phyloP scores from a whole-genome alignment of 2,113 vertebrate genomes.

The Peromyscus californicus region DNA sequence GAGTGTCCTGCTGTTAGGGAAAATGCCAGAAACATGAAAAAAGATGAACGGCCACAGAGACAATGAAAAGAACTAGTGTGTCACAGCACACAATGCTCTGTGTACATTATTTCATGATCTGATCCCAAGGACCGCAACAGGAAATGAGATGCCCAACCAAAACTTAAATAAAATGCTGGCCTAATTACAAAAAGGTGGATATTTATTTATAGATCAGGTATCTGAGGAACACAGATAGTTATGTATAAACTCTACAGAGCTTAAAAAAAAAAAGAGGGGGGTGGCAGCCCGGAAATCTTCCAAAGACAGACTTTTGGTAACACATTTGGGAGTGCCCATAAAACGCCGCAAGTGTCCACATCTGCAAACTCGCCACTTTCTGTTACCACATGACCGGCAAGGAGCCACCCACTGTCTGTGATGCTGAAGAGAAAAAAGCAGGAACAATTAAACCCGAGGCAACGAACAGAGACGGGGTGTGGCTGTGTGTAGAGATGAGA shows the following conservation, averaged over 20 bases:
- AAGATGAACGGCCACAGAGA: background rate
- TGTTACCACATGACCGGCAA: background rate
- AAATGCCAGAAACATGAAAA: background rate
- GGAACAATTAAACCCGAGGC: background rate
- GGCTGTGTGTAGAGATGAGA: background rate
- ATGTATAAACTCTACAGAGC: background rate
- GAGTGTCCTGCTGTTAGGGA: background rate
- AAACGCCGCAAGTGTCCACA: background rate
- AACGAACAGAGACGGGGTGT: background rate
- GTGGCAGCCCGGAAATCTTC: conserved; percentile 4
- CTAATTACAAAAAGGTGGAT: background rate
- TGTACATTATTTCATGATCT: conserved; percentile 5
- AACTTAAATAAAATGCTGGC: background rate
- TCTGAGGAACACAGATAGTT: background rate
- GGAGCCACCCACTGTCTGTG: background rate
- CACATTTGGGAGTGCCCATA: background rate
- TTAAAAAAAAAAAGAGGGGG: background rate
- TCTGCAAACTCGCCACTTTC: conserved; percentile 14
- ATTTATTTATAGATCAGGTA: background rate
- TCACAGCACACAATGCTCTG: background rate
- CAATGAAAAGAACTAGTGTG: background rate
- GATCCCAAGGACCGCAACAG: background rate
- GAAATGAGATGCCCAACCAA: conserved; percentile 46
- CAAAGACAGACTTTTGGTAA: conserved; percentile 40
- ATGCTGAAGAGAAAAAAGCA: background rate